phyloP scores from a whole-genome alignment of 2,797 vertebrate species.

The Pseudochirops cupreus region DNA sequence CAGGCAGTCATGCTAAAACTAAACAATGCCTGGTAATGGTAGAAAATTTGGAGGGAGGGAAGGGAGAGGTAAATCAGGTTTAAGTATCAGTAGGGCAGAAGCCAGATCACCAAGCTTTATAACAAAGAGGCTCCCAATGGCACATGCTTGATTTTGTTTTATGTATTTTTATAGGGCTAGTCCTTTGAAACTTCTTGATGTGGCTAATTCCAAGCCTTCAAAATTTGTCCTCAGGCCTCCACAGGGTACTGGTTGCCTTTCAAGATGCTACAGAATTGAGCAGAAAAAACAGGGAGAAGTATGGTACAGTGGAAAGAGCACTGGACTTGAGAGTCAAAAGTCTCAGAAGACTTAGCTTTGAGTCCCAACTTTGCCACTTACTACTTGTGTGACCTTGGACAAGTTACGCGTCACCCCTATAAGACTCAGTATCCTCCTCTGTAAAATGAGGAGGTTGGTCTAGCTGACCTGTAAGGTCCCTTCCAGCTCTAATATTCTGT shows the following conservation, averaged over 20 bases:
- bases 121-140: neutral
- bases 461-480: neutral
- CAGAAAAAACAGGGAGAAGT: constrained; percentile 13
- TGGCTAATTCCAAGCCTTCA: constrained; percentile 35
- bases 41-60: neutral
- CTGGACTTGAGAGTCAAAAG: neutral
- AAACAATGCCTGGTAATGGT: constrained; percentile 22
- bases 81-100: neutral
- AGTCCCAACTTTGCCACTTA: neutral
- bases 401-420: neutral
- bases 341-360: neutral
- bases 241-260: neutral
- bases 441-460: neutral
- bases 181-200: constrained; percentile 15
- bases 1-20: constrained; percentile 7
- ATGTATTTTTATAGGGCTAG: neutral
- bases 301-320: neutral
- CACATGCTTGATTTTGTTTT: neutral
- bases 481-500: neutral
- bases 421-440: neutral
- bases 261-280: constrained; percentile 19
- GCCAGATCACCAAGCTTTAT: constrained; percentile 3
- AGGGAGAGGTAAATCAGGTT: constrained; percentile 6
- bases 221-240: neutral
- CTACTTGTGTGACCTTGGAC: neutral